These are phyloP conservation scores for Papilio helenus DNA, from an alignment of 1,140 invertebrate genomes.

Conservation along the genomic window DNA sequence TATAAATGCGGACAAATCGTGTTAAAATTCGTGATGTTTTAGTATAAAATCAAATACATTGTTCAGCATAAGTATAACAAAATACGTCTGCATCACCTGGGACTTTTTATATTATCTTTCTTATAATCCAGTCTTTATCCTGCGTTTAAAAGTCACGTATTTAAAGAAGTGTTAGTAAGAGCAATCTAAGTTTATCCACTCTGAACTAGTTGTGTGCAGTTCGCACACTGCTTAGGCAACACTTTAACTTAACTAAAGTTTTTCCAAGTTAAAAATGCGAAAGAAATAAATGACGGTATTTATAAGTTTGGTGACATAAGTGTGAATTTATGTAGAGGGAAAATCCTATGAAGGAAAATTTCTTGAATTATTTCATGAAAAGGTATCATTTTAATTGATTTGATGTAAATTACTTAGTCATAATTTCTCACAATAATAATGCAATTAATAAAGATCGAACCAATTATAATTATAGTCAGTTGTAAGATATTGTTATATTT, in stretches of 20 bases:
- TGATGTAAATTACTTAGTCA: neutral
- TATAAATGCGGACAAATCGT: neutral
- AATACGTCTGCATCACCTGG: neutral
- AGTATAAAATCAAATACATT: too few species aligned
- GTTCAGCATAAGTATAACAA: neutral
- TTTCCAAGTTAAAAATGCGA: neutral
- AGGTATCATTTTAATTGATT: neutral
- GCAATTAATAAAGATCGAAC: neutral
- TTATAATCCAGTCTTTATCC: neutral
- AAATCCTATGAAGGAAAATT: neutral
- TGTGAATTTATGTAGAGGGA: neutral
- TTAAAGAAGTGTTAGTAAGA: neutral
- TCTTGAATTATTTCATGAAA: neutral
- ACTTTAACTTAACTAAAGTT: neutral
- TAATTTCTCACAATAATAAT: neutral
- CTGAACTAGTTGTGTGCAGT: neutral
- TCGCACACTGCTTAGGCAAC: neutral
- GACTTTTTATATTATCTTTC: neutral
- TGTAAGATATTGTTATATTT: neutral
- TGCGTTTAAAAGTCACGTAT: neutral
- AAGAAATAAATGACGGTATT: neutral
- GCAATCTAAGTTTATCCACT: conserved; percentile 6
- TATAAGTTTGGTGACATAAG: neutral
- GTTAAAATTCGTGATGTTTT: too few species aligned
- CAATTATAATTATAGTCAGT: neutral